These are phyloP conservation scores for Platygyra sinensis DNA, from an alignment of 64 coral and sea anemone genomes.

Conservation along the genomic window DNA sequence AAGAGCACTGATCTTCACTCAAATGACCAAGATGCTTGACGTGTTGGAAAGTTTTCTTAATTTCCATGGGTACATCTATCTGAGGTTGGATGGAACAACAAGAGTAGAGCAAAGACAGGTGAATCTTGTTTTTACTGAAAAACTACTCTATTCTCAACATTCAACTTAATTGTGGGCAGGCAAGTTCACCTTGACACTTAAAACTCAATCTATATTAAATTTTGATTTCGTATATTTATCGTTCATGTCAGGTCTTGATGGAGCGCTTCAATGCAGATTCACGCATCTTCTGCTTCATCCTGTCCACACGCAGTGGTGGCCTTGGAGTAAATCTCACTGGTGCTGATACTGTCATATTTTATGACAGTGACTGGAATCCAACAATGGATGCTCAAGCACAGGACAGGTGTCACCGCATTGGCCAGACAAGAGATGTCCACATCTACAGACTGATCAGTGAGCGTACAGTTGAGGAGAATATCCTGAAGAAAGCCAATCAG, in stretches of 20 bases:
- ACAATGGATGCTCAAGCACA: constrained; percentile 99
- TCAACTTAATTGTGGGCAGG: too few relatives aligned
- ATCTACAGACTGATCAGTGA: constrained; percentile 97
- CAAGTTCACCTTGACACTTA: too few relatives aligned
- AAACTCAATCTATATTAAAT: too few relatives aligned
- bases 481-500: constrained; percentile 97
- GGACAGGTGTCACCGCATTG: constrained; percentile 96
- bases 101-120: constrained; percentile 99
- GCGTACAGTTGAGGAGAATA: constrained; percentile 94
- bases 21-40: constrained; percentile 99
- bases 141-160: too few relatives aligned
- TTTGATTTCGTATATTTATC: background rate
- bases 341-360: constrained; percentile 97
- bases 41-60: constrained; percentile 93
- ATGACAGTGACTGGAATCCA: constrained; percentile 99
- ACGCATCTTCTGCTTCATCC: constrained; percentile 94
- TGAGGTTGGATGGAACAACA: constrained; percentile 94
- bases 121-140: background rate
- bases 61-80: constrained; percentile 93
- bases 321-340: constrained; percentile 97
- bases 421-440: constrained; percentile 98
- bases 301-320: constrained; percentile 97
- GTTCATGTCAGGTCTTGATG: constrained; percentile 85
- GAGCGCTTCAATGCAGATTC: constrained; percentile 95
- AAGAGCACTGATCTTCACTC: constrained; percentile 95